Conservation (phyloP, 2,797 vertebrate genomes). For the Neomorphus geoffroyi region DNA sequence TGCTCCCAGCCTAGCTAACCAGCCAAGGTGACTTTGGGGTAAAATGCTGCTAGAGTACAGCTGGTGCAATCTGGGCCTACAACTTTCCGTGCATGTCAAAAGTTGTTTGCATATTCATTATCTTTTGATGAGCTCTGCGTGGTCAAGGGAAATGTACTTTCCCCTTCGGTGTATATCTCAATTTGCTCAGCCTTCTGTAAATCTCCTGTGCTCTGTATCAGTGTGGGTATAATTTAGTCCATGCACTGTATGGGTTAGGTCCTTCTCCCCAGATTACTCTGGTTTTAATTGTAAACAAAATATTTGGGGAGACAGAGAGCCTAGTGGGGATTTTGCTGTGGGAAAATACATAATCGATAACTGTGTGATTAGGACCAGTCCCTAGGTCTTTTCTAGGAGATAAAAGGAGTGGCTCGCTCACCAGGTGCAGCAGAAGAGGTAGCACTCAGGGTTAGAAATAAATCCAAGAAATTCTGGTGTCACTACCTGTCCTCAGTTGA, state of each 20-base stretch:
- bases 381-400: not conserved
- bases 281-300: not conserved
- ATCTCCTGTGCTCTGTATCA: not conserved
- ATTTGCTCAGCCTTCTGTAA: slow-evolving; percentile 25
- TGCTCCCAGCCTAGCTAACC: not conserved
- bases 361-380: not conserved
- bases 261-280: not conserved
- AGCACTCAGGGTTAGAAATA: not conserved
- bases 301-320: not conserved
- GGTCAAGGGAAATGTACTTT: slow-evolving; percentile 36
- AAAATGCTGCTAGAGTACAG: not conserved
- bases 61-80: not conserved
- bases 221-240: not conserved
- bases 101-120: slow-evolving; percentile 40
- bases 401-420: not conserved
- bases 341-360: not conserved
- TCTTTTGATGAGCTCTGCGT: not conserved
- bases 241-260: not conserved
- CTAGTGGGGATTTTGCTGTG: not conserved
- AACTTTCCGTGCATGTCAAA: not conserved
- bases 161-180: not conserved
- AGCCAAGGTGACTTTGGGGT: slow-evolving; percentile 44
- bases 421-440: rapidly evolving
- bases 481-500: not conserved
- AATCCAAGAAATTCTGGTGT: not conserved